Conservation (phyloP, 2,888 invertebrate genomes). For the Sphaeridia pumilis region DNA sequence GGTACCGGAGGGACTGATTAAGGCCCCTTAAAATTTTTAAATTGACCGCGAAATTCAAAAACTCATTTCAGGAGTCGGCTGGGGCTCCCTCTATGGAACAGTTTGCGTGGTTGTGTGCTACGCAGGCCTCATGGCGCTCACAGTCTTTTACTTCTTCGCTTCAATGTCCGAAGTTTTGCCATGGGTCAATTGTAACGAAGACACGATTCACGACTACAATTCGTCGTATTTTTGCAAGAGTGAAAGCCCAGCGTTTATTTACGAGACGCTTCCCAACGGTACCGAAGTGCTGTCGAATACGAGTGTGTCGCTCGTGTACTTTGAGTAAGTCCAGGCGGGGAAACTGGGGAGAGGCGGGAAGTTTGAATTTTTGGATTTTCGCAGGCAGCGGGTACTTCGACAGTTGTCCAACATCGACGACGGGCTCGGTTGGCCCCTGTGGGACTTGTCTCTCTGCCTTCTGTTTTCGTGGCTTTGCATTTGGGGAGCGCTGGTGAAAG, state of each 20-base stretch:
- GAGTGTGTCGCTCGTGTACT: slow-evolving; percentile 45
- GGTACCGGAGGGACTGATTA: too few relatives aligned
- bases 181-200: slow-evolving; percentile 37
- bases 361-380: too few relatives aligned
- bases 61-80: slow-evolving; percentile 40
- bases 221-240: too few relatives aligned
- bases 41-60: too few relatives aligned
- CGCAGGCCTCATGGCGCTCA: slow-evolving; percentile 53
- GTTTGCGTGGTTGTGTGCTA: slow-evolving; percentile 61
- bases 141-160: slow-evolving; percentile 38
- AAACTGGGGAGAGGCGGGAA: too few relatives aligned
- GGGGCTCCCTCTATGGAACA: slow-evolving; percentile 42
- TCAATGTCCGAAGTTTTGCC: slow-evolving; percentile 37
- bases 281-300: background rate
- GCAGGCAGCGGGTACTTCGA: background rate
- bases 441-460: slow-evolving; percentile 42
- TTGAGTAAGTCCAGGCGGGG: slow-evolving; percentile 44
- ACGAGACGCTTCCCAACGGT: too few relatives aligned
- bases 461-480: slow-evolving; percentile 56
- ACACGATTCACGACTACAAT: too few relatives aligned
- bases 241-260: too few relatives aligned
- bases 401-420: background rate
- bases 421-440: slow-evolving; percentile 4
- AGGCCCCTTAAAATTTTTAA: too few relatives aligned
- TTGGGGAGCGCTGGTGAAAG: slow-evolving; percentile 56